Base-by-base conservation (phyloP, 53 echinoderm and acorn worm species). In the Glandiceps talaboti region DNA sequence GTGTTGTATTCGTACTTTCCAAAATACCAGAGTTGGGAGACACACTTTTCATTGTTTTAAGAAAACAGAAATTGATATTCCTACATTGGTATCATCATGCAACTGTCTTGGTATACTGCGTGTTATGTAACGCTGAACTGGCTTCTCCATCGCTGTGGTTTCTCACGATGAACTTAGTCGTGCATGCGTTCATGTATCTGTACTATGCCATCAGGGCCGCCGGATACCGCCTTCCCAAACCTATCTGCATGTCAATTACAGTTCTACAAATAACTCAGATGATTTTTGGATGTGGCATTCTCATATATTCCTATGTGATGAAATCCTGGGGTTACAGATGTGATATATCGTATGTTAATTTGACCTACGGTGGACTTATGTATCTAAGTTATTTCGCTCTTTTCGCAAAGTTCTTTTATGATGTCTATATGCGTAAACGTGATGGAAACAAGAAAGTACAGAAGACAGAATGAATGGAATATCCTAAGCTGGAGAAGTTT, bases 31-130 rank as follows among this genome's bases (percentile, higher is more conserved):
- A 97, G 81, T 86, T 97, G 1, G 97, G 93, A 0, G 97, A 97
- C 33, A 97, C 93, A 25, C 0, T 93, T 31, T 97, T 97, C 80
- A 87, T 97, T 29, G 91, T 97, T 29, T 82, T 88, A 26, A 91
- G 93, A 14, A 97, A 97, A 80, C 93, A 97, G 86, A 93, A 91
- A 79, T 33, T 97, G 76, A 91, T 93, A 75, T 86, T 93, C 33
- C 87, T 97, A 0, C 97, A 97, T 77, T 97, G 97, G 97, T 97
- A 93, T 32, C 97, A 97, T 45, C 97, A 97, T 77, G 82, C 90
- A 33, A 83, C 89, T 30, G 93, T 93, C 0, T 84, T 93, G 0
- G 45, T 97, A 28, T 97, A 89, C 77, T 81, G 85, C 14, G 90
- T 91, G 76, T 87, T 84, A 75, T 86, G 84, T 1, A 80, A 87